phyloP scores from a whole-genome alignment of 2,797 vertebrate species.

The Sebastes minor region DNA sequence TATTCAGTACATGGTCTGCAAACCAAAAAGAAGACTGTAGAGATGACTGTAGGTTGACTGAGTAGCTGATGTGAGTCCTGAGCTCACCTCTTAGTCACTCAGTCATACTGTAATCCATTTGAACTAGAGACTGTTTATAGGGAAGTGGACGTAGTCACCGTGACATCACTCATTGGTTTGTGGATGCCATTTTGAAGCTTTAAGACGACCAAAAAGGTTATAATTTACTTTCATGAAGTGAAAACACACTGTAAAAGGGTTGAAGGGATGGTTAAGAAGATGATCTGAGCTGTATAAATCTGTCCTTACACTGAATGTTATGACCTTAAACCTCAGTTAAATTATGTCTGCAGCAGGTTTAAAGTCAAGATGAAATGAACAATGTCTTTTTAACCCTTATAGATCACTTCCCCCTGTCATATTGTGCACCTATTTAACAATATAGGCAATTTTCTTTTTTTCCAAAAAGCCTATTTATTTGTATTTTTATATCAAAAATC shows the following conservation, averaged over 20 bases:
- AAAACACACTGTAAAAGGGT: no score
- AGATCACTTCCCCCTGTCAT: not conserved
- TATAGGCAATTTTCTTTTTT: not conserved
- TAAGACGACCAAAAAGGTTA: no score
- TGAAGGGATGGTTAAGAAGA: no score
- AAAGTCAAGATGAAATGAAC: not conserved
- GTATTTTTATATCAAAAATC: no score
- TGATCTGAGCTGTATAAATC: not conserved
- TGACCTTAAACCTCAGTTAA: not conserved
- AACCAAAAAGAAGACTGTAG: not conserved
- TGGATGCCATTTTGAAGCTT: no score
- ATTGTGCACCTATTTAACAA: not conserved
- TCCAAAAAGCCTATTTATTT: not conserved
- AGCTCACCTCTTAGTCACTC: slow-evolving; percentile 43
- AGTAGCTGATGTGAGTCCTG: slow-evolving; percentile 25
- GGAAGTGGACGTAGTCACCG: no score
- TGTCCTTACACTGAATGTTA: not conserved
- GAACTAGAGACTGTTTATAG: not conserved
- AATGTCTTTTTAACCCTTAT: not conserved
- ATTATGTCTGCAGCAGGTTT: not conserved
- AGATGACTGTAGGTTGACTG: not conserved
- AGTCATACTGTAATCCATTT: not conserved
- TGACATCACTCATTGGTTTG: no score
- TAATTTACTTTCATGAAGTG: no score
- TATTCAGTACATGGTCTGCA: not conserved